Percentiles rank a stretch among this genome's conserved stretches.
phyloP scores from a whole-genome alignment of 1,140 invertebrate species.

The Maconellicoccus hirsutus region DNA sequence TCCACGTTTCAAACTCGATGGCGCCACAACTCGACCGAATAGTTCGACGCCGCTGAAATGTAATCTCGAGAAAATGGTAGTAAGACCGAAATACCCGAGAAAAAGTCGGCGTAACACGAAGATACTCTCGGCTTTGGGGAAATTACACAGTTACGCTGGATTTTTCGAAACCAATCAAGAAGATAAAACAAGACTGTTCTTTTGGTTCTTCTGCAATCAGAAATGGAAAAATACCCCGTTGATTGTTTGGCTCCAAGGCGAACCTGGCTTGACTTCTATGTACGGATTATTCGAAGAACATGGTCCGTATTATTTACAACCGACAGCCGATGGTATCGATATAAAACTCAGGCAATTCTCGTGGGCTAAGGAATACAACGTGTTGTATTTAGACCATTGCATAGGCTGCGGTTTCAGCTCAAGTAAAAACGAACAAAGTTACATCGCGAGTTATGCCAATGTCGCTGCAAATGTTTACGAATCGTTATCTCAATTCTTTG shows the following conservation, averaged over 20 bases:
- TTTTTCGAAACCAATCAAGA: conserved; percentile 52
- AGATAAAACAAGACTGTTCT: conserved; percentile 70
- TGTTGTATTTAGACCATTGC: conserved; percentile 67
- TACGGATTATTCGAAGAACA: conserved; percentile 72
- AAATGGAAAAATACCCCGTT: conserved; percentile 37
- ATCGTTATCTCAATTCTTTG: conserved; percentile 48
- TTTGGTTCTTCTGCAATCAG: conserved; percentile 74
- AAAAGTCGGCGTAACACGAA: not conserved
- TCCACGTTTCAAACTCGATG: too few species aligned
- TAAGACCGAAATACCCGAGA: not conserved
- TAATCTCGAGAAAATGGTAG: too few species aligned
- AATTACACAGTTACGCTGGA: not conserved
- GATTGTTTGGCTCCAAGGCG: conserved; percentile 74
- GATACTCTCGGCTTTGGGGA: not conserved
- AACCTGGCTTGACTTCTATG: conserved; percentile 66
- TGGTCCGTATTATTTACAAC: conserved; percentile 35
- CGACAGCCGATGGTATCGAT: conserved; percentile 31
- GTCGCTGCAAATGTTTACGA: conserved; percentile 29
- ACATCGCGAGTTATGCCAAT: conserved; percentile 50
- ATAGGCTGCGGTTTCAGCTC: conserved; percentile 44
- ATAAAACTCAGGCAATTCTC: conserved; percentile 25
- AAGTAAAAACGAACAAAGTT: conserved; percentile 50
- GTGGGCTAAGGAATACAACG: conserved; percentile 26
- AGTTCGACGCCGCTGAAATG: too few species aligned
- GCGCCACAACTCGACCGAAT: too few species aligned